phyloP scores from a whole-genome alignment of 1,140 invertebrate genomes.

The Neotoxoptera formosana region DNA sequence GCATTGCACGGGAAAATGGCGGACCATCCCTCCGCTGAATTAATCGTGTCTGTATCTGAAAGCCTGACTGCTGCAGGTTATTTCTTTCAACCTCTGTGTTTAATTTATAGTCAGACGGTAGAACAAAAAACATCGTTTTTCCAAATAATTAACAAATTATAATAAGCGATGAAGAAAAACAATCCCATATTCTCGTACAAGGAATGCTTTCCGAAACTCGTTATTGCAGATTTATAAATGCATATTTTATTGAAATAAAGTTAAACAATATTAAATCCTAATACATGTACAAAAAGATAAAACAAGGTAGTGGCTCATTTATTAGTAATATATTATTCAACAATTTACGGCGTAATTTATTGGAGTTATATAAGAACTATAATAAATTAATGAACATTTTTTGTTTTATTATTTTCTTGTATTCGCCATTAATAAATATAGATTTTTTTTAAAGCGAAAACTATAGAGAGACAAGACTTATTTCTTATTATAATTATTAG shows the following conservation, averaged over 20 bases:
- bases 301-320: background rate
- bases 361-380: background rate
- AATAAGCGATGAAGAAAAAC: background rate
- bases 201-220: background rate
- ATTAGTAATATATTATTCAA: background rate
- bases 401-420: too few species aligned
- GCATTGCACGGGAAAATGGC: conserved; percentile 35
- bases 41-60: conserved; percentile 33
- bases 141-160: background rate
- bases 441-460: too few species aligned
- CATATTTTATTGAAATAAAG: background rate
- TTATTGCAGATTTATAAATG: background rate
- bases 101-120: background rate
- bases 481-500: too few species aligned
- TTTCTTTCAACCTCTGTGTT: background rate
- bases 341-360: background rate
- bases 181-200: background rate
- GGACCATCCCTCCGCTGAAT: conserved; percentile 24
- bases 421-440: too few species aligned
- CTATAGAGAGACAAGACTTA: too few species aligned
- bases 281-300: background rate
- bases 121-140: background rate
- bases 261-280: background rate
- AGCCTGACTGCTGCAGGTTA: conserved; percentile 38
- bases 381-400: background rate